Conservation (phyloP, 2,888 invertebrate genomes). For the Clepsis dumicolana region DNA sequence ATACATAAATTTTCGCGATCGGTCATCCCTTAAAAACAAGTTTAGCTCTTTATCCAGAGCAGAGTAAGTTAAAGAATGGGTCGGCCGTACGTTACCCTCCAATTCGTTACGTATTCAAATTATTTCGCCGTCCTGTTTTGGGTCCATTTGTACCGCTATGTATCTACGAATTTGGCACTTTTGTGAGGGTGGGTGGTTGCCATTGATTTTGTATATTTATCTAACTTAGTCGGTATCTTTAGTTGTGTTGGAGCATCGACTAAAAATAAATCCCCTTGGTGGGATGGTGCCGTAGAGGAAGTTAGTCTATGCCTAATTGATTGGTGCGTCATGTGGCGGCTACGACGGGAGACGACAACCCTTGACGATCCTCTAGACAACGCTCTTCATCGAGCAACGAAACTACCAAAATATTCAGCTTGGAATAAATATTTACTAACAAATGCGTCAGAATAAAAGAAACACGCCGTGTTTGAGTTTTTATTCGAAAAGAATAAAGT, state of each 20-base stretch:
- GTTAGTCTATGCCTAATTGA: conserved; percentile 69
- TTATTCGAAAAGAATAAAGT: no score
- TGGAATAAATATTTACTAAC: neutral
- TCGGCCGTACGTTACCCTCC: conserved; percentile 78
- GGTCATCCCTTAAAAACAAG: conserved; percentile 87
- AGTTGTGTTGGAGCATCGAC: conserved; percentile 9
- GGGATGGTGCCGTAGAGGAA: conserved; percentile 40
- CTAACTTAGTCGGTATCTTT: conserved; percentile 38
- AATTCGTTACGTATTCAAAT: conserved; percentile 85
- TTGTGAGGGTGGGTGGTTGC: conserved; percentile 57
- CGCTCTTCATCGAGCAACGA: conserved; percentile 54
- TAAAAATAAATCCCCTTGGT: conserved; percentile 25
- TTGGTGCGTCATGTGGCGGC: conserved; percentile 66
- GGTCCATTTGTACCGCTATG: conserved; percentile 73
- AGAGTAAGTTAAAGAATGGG: conserved; percentile 83
- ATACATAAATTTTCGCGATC: conserved; percentile 86
- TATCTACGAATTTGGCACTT: conserved; percentile 65
- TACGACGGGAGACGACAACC: conserved; percentile 62
- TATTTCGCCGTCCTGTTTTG: conserved; percentile 81
- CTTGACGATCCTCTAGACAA: conserved; percentile 70
- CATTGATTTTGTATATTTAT: conserved; percentile 65
- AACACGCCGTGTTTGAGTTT: no score
- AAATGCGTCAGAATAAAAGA: neutral
- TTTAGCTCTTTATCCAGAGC: conserved; percentile 83
- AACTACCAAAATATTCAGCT: conserved; percentile 3